Evolutionary conservation across 2,888 invertebrate species (phyloP).

Genomic region (Cheilosia scutellata): DNA sequence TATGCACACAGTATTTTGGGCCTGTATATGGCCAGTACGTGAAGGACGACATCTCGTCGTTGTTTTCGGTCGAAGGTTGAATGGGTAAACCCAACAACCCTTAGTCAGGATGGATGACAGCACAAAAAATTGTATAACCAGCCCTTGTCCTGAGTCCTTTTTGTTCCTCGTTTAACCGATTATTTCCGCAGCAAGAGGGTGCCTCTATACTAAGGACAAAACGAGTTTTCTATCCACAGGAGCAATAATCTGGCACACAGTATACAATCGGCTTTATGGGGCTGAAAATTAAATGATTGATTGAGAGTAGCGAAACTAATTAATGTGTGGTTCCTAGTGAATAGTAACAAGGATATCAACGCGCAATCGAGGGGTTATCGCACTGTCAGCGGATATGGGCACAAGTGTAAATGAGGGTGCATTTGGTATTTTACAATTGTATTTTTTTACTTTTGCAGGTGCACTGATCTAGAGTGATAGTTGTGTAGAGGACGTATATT

Average conservation of each 20-base stretch:
- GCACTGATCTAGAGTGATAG: background rate
- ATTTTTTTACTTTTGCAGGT: conserved; percentile 36
- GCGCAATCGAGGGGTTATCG: conserved; percentile 22
- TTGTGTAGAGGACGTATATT: background rate
- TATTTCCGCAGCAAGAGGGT: conserved; percentile 60
- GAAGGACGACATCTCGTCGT: conserved; percentile 37
- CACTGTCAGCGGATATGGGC: conserved; percentile 6
- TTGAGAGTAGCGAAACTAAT: conserved; percentile 82
- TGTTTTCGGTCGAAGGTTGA: conserved; percentile 22
- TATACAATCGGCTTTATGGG: conserved; percentile 80
- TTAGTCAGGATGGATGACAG: conserved; percentile 13
- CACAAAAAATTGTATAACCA: conserved; percentile 40
- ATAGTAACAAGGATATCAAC: conserved; percentile 65
- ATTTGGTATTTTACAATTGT: background rate
- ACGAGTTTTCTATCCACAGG: conserved; percentile 56
- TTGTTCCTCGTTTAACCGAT: conserved; percentile 70
- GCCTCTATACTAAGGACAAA: conserved; percentile 31
- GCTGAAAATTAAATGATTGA: conserved; percentile 84
- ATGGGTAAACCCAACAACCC: conserved; percentile 37
- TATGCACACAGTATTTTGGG: background rate
- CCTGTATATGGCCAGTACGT: conserved; percentile 6
- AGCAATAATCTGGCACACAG: conserved; percentile 58
- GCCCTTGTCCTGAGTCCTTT: conserved; percentile 49
- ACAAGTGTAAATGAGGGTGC: conserved; percentile 48
- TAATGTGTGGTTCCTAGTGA: conserved; percentile 79